Evolutionary conservation across 1,140 invertebrate species (phyloP), one percentile per base, ranked within the genome.

Genomic region (Belonocnema kinseyi): DNA sequence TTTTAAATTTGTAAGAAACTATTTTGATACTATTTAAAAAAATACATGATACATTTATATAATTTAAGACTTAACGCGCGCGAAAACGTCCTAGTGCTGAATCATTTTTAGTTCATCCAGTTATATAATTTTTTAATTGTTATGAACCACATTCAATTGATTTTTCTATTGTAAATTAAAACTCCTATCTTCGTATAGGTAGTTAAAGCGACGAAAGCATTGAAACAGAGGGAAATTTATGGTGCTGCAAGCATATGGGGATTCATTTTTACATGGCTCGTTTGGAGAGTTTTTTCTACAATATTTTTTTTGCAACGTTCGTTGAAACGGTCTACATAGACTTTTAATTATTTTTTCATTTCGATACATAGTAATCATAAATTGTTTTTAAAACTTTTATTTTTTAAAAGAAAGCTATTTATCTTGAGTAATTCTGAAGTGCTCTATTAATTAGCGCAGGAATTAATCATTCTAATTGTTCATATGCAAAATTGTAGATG

Each of bases 191-290:
- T 66, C 46, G 33, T 40, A 33, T 40, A 40, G 26, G 26, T 66
- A 46, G 61, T 40, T 66, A 12, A 26, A 33, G 16, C 61, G 61
- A 46, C n/a, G 12, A 66, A 66, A 66, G 61, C 26, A 66, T 33
- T 7, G 33, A 66, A 66, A 66, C 26, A 66, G 71, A 26, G 40
- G 52, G 26, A 50, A 76, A 77, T 76, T 77, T 70, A 58, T 74
- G 54, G 52, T 14, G 17, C 26, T 13, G 50, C 21, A 10, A 75
- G 72, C 19, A 56, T 66, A 81, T 75, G 70, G 61, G 76, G 78
- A 78, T 73, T 77, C 33, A 66, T 66, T 46, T 66, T 66, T 77
- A 78, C 75, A 79, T 74, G 73, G 61, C 76, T 50, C 53, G 56
- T 83, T 77, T 81, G 71, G 54, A 46, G 54, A n/a, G 51, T 54